These are phyloP conservation scores for Eupelmus urozonus DNA, from an alignment of 2,888 invertebrate genomes.

Conservation along the genomic window DNA sequence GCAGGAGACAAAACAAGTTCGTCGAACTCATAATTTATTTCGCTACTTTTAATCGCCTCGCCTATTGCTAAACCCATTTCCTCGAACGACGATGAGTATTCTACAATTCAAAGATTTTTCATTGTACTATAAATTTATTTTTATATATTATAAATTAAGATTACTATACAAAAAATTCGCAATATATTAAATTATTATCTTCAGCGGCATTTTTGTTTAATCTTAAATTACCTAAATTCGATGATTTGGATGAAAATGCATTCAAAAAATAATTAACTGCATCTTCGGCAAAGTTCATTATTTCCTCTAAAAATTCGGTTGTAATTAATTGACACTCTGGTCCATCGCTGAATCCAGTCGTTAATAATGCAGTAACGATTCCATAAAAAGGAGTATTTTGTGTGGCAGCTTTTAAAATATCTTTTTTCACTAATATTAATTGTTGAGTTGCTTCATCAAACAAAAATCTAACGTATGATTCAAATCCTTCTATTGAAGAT, in stretches of 20 bases:
- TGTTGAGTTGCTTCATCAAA: conserved; percentile 70
- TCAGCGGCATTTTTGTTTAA: too few species aligned
- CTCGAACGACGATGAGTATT: conserved; percentile 85
- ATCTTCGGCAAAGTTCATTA: conserved; percentile 66
- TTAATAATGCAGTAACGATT: conserved; percentile 68
- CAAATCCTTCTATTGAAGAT: not conserved
- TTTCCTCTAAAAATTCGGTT: conserved; percentile 58
- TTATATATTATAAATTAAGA: too few species aligned
- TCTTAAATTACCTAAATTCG: conserved; percentile 61
- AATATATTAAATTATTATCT: too few species aligned
- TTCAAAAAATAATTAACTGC: conserved; percentile 68
- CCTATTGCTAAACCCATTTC: conserved; percentile 87
- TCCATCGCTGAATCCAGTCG: conserved; percentile 62
- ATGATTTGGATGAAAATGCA: conserved; percentile 65
- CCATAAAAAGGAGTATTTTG: conserved; percentile 77
- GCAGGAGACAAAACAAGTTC: conserved; percentile 80
- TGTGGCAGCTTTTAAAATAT: conserved; percentile 75
- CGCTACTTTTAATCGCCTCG: conserved; percentile 78
- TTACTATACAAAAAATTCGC: not conserved
- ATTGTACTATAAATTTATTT: not conserved
- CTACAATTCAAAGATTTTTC: conserved; percentile 64
- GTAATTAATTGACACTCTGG: conserved; percentile 57
- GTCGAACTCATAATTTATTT: conserved; percentile 72
- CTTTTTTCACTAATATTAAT: conserved; percentile 70
- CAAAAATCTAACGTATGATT: conserved; percentile 64